Conservation (phyloP, 1,140 invertebrate species). For the Achatina immaculata region DNA sequence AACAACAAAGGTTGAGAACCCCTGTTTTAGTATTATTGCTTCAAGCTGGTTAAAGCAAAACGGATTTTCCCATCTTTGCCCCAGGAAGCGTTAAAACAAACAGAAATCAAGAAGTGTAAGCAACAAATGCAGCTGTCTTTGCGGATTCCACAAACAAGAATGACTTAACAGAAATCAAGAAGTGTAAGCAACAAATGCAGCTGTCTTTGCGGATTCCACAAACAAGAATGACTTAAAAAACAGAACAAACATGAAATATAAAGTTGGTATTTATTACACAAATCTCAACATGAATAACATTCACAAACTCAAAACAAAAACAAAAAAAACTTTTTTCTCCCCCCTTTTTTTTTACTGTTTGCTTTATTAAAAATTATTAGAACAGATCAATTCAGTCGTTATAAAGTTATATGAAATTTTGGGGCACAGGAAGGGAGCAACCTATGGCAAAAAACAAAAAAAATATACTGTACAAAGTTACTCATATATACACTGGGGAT, state of each 20-base stretch:
- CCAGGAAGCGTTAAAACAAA: too few relatives aligned
- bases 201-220: too few relatives aligned
- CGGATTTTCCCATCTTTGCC: too few relatives aligned
- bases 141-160: neutral
- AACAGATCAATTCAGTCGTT: slow-evolving; percentile 23
- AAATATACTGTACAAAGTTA: neutral
- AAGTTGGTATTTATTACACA: slow-evolving; percentile 40
- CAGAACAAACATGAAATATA: slow-evolving; percentile 25
- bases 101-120: too few relatives aligned
- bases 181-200: too few relatives aligned
- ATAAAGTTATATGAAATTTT: slow-evolving; percentile 20
- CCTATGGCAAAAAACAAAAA: slow-evolving; percentile 1
- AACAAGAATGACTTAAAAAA: neutral
- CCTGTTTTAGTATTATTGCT: too few relatives aligned
- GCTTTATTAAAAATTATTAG: slow-evolving; percentile 29
- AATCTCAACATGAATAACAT: slow-evolving; percentile 35
- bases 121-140: too few relatives aligned
- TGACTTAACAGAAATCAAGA: too few relatives aligned
- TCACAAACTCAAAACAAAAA: slow-evolving; percentile 30
- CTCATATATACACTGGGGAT: neutral
- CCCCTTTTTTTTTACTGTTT: slow-evolving; percentile 16
- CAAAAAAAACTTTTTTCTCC: slow-evolving; percentile 11
- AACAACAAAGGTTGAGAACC: too few relatives aligned
- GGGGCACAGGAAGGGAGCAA: neutral
- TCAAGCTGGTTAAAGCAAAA: too few relatives aligned